Percentiles rank a stretch among this genome's conserved stretches.
Conservation (phyloP, 1,140 invertebrate genomes). For the Sycophaga agraensis region DNA sequence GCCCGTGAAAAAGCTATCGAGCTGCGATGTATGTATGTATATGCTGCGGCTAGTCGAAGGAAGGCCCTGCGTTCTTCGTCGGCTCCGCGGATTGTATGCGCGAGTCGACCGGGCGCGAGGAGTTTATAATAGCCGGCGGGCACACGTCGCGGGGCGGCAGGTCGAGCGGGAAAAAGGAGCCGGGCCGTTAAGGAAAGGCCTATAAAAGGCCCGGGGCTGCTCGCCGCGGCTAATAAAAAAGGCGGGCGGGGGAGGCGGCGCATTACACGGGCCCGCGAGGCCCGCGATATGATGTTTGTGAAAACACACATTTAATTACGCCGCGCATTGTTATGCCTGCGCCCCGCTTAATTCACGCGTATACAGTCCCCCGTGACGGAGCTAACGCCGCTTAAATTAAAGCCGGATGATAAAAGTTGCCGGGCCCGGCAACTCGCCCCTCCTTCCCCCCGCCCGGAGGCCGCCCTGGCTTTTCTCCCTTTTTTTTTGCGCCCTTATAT, state of each 20-base stretch:
- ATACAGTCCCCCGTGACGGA: conserved; percentile 48
- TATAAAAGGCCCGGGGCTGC: no score
- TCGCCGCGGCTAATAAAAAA: no score
- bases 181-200: no score
- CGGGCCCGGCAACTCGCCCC: conserved; percentile 21
- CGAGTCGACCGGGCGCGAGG: no score
- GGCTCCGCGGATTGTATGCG: no score
- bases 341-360: conserved; percentile 53
- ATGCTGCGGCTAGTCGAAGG: no score
- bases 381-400: conserved; percentile 56
- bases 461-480: not conserved
- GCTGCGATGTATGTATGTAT: not conserved
- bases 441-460: conserved; percentile 17
- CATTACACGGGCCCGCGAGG: conserved; percentile 1
- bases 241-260: no score
- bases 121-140: no score
- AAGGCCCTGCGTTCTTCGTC: no score
- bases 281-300: conserved; percentile 41
- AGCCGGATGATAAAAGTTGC: conserved; percentile 58
- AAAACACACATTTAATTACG: conserved; percentile 52
- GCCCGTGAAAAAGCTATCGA: not conserved
- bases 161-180: no score
- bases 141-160: no score
- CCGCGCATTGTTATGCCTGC: conserved; percentile 38
- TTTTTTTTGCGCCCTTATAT: not conserved